Conservation (phyloP, 2,113 vertebrate species). For the Gallinago media region DNA sequence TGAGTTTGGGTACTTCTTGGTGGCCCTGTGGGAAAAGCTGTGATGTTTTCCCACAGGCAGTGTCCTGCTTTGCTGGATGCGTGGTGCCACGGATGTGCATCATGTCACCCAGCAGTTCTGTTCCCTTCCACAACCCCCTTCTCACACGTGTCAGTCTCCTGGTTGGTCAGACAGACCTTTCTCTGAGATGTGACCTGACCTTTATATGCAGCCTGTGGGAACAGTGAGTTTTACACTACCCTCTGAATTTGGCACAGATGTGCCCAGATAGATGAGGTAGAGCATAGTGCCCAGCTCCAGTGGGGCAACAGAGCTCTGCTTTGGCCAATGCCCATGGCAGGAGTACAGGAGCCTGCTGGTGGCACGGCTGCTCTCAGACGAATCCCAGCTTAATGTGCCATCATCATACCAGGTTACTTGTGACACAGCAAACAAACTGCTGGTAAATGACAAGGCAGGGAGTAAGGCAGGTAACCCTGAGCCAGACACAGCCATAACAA, state of each 20-base stretch:
- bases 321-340: fast-evolving
- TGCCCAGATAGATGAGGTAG: neutral
- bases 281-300: neutral
- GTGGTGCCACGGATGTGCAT: fast-evolving
- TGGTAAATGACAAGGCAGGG: neutral
- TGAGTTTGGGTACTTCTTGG: neutral
- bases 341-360: neutral
- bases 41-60: neutral
- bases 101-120: neutral
- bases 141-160: fast-evolving
- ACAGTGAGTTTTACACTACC: neutral
- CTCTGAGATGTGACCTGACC: neutral
- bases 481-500: fast-evolving
- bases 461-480: neutral
- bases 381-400: neutral
- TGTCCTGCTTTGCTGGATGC: neutral
- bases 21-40: neutral
- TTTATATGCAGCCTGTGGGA: neutral
- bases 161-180: neutral
- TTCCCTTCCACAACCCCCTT: fast-evolving
- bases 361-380: neutral
- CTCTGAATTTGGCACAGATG: neutral
- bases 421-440: fast-evolving
- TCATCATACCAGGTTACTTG: neutral
- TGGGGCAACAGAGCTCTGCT: neutral